Evolutionary conservation across 2,113 vertebrate species (phyloP).

Genomic region (Paracanthobrama guichenoti): DNA sequence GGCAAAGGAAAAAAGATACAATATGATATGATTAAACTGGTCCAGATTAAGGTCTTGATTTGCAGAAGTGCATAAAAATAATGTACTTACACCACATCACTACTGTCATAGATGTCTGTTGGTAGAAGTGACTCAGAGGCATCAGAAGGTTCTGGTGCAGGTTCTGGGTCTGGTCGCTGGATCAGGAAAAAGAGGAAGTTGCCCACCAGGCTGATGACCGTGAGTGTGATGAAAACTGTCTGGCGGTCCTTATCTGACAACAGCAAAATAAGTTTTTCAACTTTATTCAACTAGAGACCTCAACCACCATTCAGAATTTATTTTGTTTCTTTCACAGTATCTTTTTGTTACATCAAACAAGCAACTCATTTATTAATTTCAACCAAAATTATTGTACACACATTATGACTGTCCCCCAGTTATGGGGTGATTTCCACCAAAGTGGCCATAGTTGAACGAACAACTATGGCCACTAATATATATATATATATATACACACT

Average conservation of each 20-base stretch:
- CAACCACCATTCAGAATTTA: constrained; percentile 5
- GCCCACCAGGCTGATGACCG: constrained; percentile 94
- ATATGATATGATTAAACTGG: neutral
- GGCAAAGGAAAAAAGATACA: neutral
- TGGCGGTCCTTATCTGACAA: constrained; percentile 86
- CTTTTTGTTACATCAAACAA: neutral
- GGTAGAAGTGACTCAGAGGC: constrained; percentile 62
- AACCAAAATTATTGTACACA: neutral
- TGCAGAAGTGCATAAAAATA: neutral
- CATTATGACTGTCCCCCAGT: no score
- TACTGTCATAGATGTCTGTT: constrained; percentile 59
- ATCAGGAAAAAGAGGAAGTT: constrained; percentile 97
- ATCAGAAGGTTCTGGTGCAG: constrained; percentile 43
- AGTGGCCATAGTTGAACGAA: neutral
- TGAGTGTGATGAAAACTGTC: constrained; percentile 94
- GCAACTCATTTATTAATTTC: neutral
- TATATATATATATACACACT: no score
- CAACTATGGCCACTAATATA: no score
- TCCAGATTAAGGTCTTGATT: neutral
- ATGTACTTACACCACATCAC: neutral
- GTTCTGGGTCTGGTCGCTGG: constrained; percentile 78
- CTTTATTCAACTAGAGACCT: neutral
- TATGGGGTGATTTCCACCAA: neutral
- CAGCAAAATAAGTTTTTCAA: constrained; percentile 30
- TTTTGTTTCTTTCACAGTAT: neutral